Evolutionary conservation across 2,113 vertebrate genomes (phyloP), one percentile per base, ranked within the genome.

Genomic region (Chunga burmeisteri): DNA sequence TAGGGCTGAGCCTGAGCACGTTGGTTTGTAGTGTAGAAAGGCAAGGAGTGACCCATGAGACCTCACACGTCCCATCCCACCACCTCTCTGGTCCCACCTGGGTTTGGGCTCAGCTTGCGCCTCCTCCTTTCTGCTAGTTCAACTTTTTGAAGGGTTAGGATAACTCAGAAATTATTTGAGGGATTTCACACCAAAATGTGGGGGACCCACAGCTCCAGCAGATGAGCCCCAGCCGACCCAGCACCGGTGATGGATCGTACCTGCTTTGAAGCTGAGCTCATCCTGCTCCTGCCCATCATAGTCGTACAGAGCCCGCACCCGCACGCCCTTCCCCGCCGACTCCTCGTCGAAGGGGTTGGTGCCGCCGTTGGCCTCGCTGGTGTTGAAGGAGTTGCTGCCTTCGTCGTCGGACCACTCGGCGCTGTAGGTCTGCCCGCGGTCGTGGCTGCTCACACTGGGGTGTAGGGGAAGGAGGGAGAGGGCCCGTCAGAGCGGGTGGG

Each of bases 261-360:
- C 99, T 71, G 99, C 99, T 99, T 99, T 99, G 97, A 99, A 99
- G 98, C 98, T 98, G 94, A 99, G 98, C 92, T 99, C 99, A 13
- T 99, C 99, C 96, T 99, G 99, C 94, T 99, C 99, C 97, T 99
- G 99, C 92, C 99, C 99, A 0, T 99, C 99, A 2, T 99, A 99
- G 97, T 99, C 99, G 10, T 99, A 99, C 36, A 99, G 99, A 3
- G 99, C 99, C 7, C 99, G 98, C 78, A 99, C 99, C 4, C 99
- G 98, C 86, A 99, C 98, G 0, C 98, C 99, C 96, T 98, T 98
- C 88, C 91, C 95, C 4, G 16, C 89, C 1, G 95, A 38, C 59
- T 99, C 99, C 1, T 99, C 99, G 26, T 99, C 99, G 6, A 99
- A 99, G 53, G 99, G 99, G 97, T 99, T 99, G 91, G 98, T 98